Conservation (phyloP, 1,140 invertebrate species). For the Chelonus insularis region DNA sequence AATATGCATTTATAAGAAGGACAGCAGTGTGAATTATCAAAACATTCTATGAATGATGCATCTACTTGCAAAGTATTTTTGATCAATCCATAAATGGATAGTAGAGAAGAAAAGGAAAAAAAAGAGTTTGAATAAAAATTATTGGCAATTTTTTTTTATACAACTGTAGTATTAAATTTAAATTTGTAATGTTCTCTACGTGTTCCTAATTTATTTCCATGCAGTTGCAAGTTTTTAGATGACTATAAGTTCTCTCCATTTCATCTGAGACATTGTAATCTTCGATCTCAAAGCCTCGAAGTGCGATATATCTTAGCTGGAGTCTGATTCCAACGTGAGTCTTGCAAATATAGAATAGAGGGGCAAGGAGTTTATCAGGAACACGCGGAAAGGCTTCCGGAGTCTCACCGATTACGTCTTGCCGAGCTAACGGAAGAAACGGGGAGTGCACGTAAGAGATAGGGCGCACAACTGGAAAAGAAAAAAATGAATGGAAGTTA, state of each 20-base stretch:
- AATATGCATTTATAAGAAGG: no score
- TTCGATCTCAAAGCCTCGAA: not conserved
- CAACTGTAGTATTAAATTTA: not conserved
- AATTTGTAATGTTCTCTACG: no score
- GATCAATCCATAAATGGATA: no score
- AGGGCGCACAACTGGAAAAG: conserved; percentile 2
- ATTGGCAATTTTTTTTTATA: not conserved
- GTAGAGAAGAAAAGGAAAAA: no score
- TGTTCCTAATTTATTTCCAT: no score
- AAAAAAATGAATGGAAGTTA: conserved; percentile 17
- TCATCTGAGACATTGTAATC: not conserved
- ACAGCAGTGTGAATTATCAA: no score
- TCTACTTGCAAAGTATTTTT: no score
- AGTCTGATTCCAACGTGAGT: not conserved
- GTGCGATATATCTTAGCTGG: conserved; percentile 14
- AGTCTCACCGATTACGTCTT: conserved; percentile 42
- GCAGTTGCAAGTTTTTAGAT: not conserved
- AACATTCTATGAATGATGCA: no score
- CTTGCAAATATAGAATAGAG: not conserved
- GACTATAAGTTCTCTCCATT: not conserved
- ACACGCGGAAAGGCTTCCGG: conserved; percentile 26
- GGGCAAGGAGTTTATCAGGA: conserved; percentile 35
- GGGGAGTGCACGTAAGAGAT: conserved; percentile 13
- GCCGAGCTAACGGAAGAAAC: conserved; percentile 15
- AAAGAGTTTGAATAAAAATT: no score